Evolutionary conservation across 2,797 vertebrate genomes (phyloP).

Genomic region (Microctenopoma stevenorrisi): DNA sequence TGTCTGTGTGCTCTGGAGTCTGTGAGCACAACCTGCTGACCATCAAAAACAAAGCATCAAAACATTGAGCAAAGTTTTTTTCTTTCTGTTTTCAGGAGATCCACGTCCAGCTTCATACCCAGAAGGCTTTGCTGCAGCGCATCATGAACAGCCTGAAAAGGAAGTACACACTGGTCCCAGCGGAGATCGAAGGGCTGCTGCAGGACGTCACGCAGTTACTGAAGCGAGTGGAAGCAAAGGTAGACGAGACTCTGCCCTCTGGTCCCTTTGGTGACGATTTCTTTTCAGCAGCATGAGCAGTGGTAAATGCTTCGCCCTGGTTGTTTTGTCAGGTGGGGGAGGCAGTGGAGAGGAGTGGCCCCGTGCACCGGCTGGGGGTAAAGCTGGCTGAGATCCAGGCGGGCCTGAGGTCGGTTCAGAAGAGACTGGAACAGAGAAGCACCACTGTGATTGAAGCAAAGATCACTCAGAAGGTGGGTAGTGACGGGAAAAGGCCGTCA

Average conservation of each 20-base stretch:
- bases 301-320: not conserved
- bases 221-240: conserved; percentile 88
- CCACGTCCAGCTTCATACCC: conserved; percentile 81
- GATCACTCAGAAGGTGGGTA: conserved; percentile 89
- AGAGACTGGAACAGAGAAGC: conserved; percentile 86
- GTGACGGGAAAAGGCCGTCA: not conserved
- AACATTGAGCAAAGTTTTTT: not conserved
- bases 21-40: too few species aligned
- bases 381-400: conserved; percentile 87
- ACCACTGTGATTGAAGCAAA: conserved; percentile 85
- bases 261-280: not conserved
- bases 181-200: conserved; percentile 83
- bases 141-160: conserved; percentile 86
- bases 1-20: too few species aligned
- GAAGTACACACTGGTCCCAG: conserved; percentile 84
- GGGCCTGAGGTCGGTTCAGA: conserved; percentile 87
- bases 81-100: conserved; percentile 81
- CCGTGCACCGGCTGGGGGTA: conserved; percentile 81
- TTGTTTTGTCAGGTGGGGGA: conserved; percentile 65
- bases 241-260: conserved; percentile 57
- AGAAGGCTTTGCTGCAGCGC: conserved; percentile 84
- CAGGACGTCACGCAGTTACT: conserved; percentile 86
- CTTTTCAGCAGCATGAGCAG: not conserved
- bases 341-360: conserved; percentile 81
- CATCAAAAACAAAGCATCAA: too few species aligned